Conservation (phyloP, 2,888 invertebrate species). For the Byasa hedistus region DNA sequence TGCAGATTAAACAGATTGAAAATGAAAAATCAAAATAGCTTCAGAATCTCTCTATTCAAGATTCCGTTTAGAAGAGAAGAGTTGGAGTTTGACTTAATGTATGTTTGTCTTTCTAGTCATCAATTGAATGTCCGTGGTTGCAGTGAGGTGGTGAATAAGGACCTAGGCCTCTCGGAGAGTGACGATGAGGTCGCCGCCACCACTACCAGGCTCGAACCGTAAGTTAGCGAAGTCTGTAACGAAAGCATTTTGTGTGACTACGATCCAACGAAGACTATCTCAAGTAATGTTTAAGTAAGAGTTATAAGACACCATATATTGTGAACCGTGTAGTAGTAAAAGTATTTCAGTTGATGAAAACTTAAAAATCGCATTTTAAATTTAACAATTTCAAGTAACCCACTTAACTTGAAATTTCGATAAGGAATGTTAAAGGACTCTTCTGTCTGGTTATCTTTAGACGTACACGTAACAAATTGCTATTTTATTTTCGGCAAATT, state of each 20-base stretch:
- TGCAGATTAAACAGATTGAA: too few relatives aligned
- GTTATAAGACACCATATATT: neutral
- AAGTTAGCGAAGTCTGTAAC: conserved; percentile 42
- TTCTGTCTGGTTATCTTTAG: too few relatives aligned
- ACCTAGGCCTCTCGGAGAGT: conserved; percentile 88
- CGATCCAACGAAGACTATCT: neutral
- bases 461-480: too few relatives aligned
- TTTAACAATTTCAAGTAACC: too few relatives aligned
- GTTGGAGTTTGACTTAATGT: neutral
- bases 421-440: too few relatives aligned
- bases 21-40: neutral
- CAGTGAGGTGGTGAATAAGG: conserved; percentile 78
- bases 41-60: neutral
- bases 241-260: neutral
- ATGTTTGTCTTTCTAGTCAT: conserved; percentile 6
- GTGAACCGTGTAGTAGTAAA: too few relatives aligned
- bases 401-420: too few relatives aligned
- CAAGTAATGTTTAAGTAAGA: neutral
- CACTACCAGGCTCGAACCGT: conserved; percentile 67
- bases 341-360: too few relatives aligned
- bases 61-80: neutral
- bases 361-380: too few relatives aligned
- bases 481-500: too few relatives aligned
- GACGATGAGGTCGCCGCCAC: conserved; percentile 83
- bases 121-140: conserved; percentile 34